Evolutionary conservation across 2,113 vertebrate species (phyloP), one percentile per base, ranked within the genome.

Genomic region (Otolemur garnettii): DNA sequence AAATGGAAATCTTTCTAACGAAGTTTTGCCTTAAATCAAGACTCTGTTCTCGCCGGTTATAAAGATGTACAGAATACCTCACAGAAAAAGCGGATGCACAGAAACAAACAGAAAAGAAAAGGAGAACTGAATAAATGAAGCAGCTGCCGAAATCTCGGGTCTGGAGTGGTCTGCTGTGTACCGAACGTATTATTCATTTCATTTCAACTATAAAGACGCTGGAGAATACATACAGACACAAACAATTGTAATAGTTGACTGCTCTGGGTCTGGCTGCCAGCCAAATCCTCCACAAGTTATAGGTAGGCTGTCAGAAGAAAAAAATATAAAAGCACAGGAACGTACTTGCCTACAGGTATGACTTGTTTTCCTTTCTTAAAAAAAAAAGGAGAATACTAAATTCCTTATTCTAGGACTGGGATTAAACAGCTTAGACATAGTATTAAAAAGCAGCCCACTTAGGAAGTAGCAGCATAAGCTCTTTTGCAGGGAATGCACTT

Each of bases 261-360:
- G 64, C n/a, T 93, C 78, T 77, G 79, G 82, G 69, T 72, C 64
- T 96, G 96, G 82, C 82, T 75, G 30, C 26, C 62, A 88, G 85
- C 53, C 96, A 91, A 95, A 93, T 50, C 78, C 66, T 90, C 85
- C 79, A 64, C n/a, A 93, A 90, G n/a, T 84, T 86, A 72, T 2
- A 92, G 64, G 64, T 33, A 91, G 82, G 24, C 69, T 95, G 75
- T 94, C 91, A 91, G 59, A 85, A 95, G 69, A 79, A 90, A 92
- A 96, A 96, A 62, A 68, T 24, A 84, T 87, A 95, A 86, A 88
- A 28, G 22, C 42, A 57, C 74, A 82, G 59, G 28, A 55, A 75
- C 28, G 68, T 11, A 38, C 62, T 66, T 87, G 53, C 33, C 86
- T 93, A 7, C 10, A 87, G 64, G 86, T 72, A 72, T 17, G 79